Base-by-base conservation (phyloP, 2,888 invertebrate species). In the Ectemnius lituratus region DNA sequence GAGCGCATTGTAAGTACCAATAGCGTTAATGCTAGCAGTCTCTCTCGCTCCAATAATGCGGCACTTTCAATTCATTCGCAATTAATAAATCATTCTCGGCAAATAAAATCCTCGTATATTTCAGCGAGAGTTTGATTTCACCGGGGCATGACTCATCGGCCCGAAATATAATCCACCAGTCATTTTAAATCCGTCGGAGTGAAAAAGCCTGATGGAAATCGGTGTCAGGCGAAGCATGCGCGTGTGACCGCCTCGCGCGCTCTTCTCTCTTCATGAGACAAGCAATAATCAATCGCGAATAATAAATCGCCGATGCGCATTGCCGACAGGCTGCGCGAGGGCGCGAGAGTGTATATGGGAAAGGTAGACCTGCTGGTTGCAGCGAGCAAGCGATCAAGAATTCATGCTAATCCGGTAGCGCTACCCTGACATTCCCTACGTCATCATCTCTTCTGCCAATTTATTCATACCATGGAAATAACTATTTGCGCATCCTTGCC, bases 31-130 rank as follows among this genome's bases (percentile, higher is more conserved):
- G 37, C 11, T 37, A 37, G 11, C 11, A 37, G 37, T 37, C 37
- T 11, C 8, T 2, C 37, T 6, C 37, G 37, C 37, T 37, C 37
- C 37, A 37, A 37, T 37, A 37, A 56, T 18, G 64, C 61, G 69
- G 47, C 68, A 62, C 63, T 46, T 73, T 73, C 69, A 65, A 73
- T 69, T 69, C 52, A 16, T 20, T 49, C 23, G 64, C 61, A 69
- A 73, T 73, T 69, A 73, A 73, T 73, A 73, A 73, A 63, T 27
- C 73, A 13, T 52, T 60, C 23, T 64, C 67, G 47, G 67, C 67
- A 71, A 71, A 71, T 67, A 62, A 71, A 58, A 62, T 56, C 27
- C 8, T 3, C 18, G 37, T 14, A 58, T 8, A 56, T 49, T 16
- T 23, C n/a, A 45, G 58, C 46, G 45, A 45, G 16, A 61, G 27